Evolutionary conservation across 2,888 invertebrate species (phyloP), one percentile per base, ranked within the genome.

Genomic region (Odontomyia ornata): DNA sequence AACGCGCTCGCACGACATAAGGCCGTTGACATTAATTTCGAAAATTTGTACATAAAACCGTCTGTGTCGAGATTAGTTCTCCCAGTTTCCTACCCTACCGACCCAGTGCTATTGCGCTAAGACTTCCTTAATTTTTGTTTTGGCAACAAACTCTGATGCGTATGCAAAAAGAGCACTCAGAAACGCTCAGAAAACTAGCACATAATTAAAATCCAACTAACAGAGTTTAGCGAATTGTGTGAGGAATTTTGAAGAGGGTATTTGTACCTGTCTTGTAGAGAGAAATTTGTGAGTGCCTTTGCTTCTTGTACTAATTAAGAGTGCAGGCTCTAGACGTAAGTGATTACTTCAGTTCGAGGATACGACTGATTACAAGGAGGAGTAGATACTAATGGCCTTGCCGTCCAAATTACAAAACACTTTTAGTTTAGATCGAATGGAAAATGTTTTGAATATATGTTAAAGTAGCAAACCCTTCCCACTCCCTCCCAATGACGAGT

Each of bases 71-170:
- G 13, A 4, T 60, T 25, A n/a, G 23, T 1, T 23, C n/a, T n/a
- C 57, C 11, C 11, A 60, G 9, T 60, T 5, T 25, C 21, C 36
- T 23, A 60, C 57, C 13, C 57, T 60, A 60, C 23, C 11, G 25
- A 60, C 57, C 57, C 57, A 60, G n/a, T 60, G 23, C 5, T 9
- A 23, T 36, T 36, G 36, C 5, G 23, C 18, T 13, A 13, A 60
- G 57, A 60, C 57, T 60, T 60, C 57, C 57, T 13, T 18, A 18
- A 13, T 60, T 13, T 60, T 60, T 60, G 57, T 60, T 60, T 60
- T 60, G 57, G 21, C 57, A 60, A 60, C 57, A 60, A 11, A 23
- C 25, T 23, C 56, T 56, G 4, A 60, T 23, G 23, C 25, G 36
- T 9, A 13, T 4, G 25, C 57, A 3, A 11, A 23, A 60, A 60